phyloP scores from a whole-genome alignment of 2,888 invertebrate species.

The Harpalus rubripes region DNA sequence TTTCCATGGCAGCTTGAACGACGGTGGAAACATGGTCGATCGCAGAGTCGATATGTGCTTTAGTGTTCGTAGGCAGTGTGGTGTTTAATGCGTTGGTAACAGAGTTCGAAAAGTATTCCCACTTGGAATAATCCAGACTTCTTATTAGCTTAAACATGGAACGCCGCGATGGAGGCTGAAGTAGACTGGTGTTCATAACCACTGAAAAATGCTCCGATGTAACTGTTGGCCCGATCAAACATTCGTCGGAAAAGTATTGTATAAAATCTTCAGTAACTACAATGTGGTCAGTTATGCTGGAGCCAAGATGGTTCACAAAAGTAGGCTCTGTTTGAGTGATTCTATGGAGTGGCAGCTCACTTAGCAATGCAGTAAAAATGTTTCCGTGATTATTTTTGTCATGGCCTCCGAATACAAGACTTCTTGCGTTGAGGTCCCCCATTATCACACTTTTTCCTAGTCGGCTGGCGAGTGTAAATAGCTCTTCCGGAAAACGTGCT shows the following conservation, averaged over 20 bases:
- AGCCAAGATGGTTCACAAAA: conserved; percentile 33
- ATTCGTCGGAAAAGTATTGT: not conserved
- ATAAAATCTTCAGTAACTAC: conserved; percentile 38
- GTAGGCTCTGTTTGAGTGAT: conserved; percentile 34
- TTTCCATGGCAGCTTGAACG: not conserved
- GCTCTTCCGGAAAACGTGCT: not conserved
- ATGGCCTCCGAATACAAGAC: conserved; percentile 46
- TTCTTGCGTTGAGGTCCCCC: conserved; percentile 58
- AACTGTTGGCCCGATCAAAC: conserved; percentile 59
- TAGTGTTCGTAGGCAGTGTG: not conserved
- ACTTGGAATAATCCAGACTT: not conserved
- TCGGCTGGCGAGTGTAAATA: not conserved
- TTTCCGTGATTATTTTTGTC: not conserved
- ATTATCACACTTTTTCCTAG: conserved; percentile 25
- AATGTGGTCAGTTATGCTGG: conserved; percentile 59
- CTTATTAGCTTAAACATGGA: not conserved
- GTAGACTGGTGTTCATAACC: not conserved
- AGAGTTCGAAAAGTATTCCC: not conserved
- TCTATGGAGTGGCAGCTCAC: conserved; percentile 43
- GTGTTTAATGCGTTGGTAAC: not conserved
- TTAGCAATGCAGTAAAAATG: not conserved
- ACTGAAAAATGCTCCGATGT: conserved; percentile 63
- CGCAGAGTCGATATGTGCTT: not conserved
- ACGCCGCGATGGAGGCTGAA: not conserved
- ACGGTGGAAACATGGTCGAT: not conserved